Conservation (phyloP, 2,113 vertebrate genomes). For the Tautogolabrus adspersus region DNA sequence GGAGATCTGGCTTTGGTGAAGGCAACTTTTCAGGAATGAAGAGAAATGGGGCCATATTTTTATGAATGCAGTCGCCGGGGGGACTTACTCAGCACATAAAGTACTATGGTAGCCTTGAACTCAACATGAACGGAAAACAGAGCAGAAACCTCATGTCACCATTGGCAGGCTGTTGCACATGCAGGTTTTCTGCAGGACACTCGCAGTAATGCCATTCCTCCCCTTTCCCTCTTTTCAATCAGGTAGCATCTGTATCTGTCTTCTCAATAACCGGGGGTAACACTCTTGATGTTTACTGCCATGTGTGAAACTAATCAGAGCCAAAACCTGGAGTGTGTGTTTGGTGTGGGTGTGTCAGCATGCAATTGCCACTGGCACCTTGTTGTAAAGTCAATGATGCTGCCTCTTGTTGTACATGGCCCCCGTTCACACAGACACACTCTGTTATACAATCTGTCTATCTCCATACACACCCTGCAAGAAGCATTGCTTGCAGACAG, state of each 20-base stretch:
- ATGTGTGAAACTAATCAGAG: constrained; percentile 65
- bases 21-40: constrained; percentile 27
- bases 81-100: constrained; percentile 32
- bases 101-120: constrained; percentile 24
- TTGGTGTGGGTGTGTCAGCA: constrained; percentile 22
- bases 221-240: constrained; percentile 47
- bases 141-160: constrained; percentile 15
- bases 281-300: constrained; percentile 39
- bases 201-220: constrained; percentile 26
- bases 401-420: constrained; percentile 56
- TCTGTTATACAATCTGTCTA: constrained; percentile 56
- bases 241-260: constrained; percentile 46
- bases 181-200: too few species aligned
- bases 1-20: not conserved
- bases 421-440: constrained; percentile 36
- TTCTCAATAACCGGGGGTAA: constrained; percentile 35
- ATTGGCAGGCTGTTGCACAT: not conserved
- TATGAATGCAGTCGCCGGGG: not conserved
- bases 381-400: constrained; percentile 68
- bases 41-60: constrained; percentile 14
- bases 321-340: constrained; percentile 21
- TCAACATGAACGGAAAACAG: constrained; percentile 9
- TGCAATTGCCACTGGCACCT: constrained; percentile 57
- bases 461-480: constrained; percentile 55
- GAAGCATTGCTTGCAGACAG: constrained; percentile 51